Evolutionary conservation across 1,140 invertebrate genomes (phyloP).

Genomic region (Fopius arisanus): DNA sequence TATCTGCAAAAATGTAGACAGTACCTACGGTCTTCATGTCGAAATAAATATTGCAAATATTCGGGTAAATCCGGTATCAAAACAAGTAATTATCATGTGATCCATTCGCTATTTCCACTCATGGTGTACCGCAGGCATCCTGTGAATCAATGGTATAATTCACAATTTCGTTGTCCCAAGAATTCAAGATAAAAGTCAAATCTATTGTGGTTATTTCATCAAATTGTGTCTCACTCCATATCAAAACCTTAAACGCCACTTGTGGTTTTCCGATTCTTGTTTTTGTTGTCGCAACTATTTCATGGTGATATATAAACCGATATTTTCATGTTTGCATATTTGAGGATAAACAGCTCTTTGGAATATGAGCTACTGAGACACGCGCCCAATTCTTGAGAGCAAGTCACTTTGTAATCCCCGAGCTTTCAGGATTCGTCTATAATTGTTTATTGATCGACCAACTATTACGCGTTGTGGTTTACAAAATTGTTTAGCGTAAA

Average conservation of each 20-base stretch:
- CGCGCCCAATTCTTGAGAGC: no score
- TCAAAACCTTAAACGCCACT: background rate
- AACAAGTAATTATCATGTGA: background rate
- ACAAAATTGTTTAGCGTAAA: no score
- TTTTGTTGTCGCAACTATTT: background rate
- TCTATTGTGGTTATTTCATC: background rate
- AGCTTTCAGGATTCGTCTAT: no score
- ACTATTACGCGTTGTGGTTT: no score
- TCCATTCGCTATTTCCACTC: background rate
- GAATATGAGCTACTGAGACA: no score
- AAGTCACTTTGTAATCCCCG: no score
- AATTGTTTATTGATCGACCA: no score
- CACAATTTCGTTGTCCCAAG: background rate
- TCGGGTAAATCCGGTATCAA: background rate
- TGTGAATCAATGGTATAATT: background rate
- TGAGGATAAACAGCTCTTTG: no score
- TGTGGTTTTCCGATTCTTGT: background rate
- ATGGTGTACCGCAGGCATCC: background rate
- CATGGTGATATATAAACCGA: no score
- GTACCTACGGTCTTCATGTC: no score
- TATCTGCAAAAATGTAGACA: no score
- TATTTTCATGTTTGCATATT: no score
- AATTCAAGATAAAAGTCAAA: background rate
- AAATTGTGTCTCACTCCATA: background rate
- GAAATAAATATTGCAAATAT: background rate